phyloP scores from a whole-genome alignment of 2,888 invertebrate genomes.

The Sinohyriopsis cumingii region DNA sequence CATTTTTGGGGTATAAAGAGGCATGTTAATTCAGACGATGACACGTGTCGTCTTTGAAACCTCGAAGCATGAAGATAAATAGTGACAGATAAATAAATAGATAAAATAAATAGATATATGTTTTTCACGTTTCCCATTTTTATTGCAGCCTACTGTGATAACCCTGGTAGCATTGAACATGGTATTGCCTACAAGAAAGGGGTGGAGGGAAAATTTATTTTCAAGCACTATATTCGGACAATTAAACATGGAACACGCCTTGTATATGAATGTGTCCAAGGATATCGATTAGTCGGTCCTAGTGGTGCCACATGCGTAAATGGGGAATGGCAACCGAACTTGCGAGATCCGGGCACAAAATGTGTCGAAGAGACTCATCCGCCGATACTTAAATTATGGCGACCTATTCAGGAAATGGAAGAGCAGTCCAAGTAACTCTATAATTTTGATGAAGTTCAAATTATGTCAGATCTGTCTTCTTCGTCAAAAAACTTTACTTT shows the following conservation, averaged over 20 bases:
- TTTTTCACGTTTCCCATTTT: not conserved
- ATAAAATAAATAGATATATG: not conserved
- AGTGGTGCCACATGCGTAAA: slow-evolving; percentile 94
- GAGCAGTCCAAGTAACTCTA: too few species aligned
- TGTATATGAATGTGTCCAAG: slow-evolving; percentile 95
- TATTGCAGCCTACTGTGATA: slow-evolving; percentile 35
- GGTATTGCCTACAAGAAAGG: slow-evolving; percentile 77
- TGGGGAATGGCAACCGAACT: slow-evolving; percentile 89
- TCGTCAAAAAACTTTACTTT: too few species aligned
- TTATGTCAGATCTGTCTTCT: too few species aligned
- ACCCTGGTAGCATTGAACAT: slow-evolving; percentile 27
- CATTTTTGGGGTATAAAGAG: too few species aligned
- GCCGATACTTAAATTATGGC: slow-evolving; percentile 56
- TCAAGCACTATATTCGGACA: slow-evolving; percentile 86
- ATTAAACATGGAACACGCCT: slow-evolving; percentile 68
- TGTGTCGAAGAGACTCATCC: slow-evolving; percentile 92
- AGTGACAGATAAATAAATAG: too few species aligned
- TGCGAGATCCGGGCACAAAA: slow-evolving; percentile 80
- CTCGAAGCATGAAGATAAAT: too few species aligned
- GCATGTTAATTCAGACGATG: too few species aligned
- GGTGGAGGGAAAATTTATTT: slow-evolving; percentile 90
- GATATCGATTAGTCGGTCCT: slow-evolving; percentile 88
- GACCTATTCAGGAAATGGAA: slow-evolving; percentile 30
- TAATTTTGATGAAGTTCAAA: not conserved
- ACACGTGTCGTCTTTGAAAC: too few species aligned